Conservation (phyloP, 2,113 vertebrate genomes). For the Martes martes region DNA sequence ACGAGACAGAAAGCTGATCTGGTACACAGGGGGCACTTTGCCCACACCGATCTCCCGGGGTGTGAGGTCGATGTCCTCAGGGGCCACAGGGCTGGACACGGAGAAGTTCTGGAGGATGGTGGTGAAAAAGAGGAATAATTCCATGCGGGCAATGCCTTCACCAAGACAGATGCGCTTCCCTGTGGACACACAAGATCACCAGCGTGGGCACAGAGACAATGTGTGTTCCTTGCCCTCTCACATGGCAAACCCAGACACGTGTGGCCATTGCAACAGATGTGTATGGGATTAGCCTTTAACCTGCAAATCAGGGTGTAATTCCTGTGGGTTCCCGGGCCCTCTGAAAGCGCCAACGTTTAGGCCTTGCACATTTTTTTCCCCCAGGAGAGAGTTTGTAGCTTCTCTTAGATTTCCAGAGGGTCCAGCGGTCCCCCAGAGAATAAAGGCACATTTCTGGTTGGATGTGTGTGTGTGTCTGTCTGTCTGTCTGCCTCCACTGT, state of each 20-base stretch:
- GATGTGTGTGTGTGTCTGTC: background rate
- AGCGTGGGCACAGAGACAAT: rapidly evolving
- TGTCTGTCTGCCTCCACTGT: background rate
- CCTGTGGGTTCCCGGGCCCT: background rate
- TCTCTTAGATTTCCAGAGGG: background rate
- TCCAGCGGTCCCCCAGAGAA: rapidly evolving
- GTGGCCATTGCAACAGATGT: background rate
- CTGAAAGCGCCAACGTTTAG: background rate
- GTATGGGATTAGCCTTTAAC: background rate
- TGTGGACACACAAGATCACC: conserved; percentile 25
- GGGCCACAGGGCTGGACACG: background rate
- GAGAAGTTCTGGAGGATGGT: conserved; percentile 76
- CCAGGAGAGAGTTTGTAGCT: background rate
- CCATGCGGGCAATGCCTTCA: conserved; percentile 56
- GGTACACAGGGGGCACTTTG: conserved; percentile 36
- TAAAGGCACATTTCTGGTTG: background rate
- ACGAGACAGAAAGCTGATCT: conserved; percentile 63
- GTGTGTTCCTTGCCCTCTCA: rapidly evolving
- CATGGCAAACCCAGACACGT: background rate
- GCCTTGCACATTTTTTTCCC: background rate
- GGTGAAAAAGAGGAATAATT: conserved; percentile 79
- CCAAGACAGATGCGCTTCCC: conserved; percentile 75
- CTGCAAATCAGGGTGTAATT: background rate
- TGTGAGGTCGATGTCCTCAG: conserved; percentile 61
- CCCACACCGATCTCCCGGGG: conserved; percentile 50